Evolutionary conservation across 2,797 vertebrate species (phyloP).

Genomic region (Atherinosoma microstoma): DNA sequence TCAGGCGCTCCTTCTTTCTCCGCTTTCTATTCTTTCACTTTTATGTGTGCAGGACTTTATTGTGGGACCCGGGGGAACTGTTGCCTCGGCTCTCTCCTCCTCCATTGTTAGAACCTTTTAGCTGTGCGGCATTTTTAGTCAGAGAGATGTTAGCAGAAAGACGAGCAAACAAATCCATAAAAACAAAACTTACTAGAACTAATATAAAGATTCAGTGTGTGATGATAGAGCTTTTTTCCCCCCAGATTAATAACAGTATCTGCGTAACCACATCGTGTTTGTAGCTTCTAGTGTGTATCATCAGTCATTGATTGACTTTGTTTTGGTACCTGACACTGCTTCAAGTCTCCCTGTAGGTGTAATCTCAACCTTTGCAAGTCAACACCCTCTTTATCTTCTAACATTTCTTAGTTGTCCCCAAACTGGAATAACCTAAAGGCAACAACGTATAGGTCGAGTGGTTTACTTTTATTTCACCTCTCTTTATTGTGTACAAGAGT

Average conservation of each 20-base stretch:
- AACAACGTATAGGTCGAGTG: no score
- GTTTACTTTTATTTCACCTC: no score
- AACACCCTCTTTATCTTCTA: not conserved
- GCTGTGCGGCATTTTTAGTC: conserved; percentile 26
- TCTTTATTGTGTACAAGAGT: no score
- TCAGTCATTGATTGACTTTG: not conserved
- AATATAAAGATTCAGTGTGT: not conserved
- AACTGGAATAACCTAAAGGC: no score
- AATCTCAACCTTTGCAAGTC: not conserved
- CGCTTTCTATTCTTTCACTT: conserved; percentile 37
- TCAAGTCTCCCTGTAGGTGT: not conserved
- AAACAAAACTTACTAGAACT: not conserved
- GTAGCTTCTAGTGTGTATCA: not conserved
- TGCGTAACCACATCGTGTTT: not conserved
- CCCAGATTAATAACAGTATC: not conserved
- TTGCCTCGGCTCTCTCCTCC: conserved; percentile 32
- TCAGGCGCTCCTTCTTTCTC: conserved; percentile 20
- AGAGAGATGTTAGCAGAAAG: not conserved
- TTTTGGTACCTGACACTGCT: not conserved
- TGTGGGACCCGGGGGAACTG: conserved; percentile 72
- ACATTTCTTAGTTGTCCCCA: not conserved
- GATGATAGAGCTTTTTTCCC: not conserved
- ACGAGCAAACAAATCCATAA: not conserved
- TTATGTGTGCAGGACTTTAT: conserved; percentile 62
- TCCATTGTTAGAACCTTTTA: conserved; percentile 57